Base-by-base conservation (phyloP, 2,797 vertebrate genomes). In the Kryptolebias ocellatus region DNA sequence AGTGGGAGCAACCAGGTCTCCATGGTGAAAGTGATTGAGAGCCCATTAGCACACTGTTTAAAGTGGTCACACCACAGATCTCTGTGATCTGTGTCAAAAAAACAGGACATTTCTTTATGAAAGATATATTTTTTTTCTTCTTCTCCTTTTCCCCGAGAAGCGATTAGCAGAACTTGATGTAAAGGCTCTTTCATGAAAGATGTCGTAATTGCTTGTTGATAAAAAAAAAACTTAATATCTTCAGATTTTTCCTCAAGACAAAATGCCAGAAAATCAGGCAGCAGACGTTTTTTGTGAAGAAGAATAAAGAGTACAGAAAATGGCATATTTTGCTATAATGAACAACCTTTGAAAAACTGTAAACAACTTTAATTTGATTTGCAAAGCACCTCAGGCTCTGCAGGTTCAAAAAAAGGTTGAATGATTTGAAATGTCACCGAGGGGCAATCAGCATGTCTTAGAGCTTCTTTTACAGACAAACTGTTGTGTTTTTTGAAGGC, bases 151-250 rank as follows among this genome's bases (percentile, higher is more conserved):
- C 60, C 34, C 52, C 50, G 16, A 12, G 49, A 44, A 57, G 67
- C 66, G 70, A 86, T 87, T 78, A 73, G 64, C 44, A 17, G 45
- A 56, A 64, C 59, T 14, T 56, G 53, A 56, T 76, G 62, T 72
- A 76, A 88, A 75, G 78, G 62, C 46, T 67, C 68, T 67, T 53
- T 4, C 61, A 79, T 71, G 69, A 77, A 81, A 87, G 61, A 70
- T 59, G 50, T 59, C 53, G 55, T 85, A 88, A 90, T 90, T 88
- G 83, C 47, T 67, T 54, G 60, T 75, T 70, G 65, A 81, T 69
- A 59, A 67, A 83, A 81, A 85, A 67, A 83, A 80, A 85, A 72
- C 61, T 37, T 76, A 88, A 87, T 76, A 82, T 78, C 75, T 68
- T 88, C 47, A 46, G 54, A 84, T 82, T 74, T 83, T 76, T 81